Base-by-base conservation (phyloP, 2,888 invertebrate species). In the Tetragonula carbonaria region DNA sequence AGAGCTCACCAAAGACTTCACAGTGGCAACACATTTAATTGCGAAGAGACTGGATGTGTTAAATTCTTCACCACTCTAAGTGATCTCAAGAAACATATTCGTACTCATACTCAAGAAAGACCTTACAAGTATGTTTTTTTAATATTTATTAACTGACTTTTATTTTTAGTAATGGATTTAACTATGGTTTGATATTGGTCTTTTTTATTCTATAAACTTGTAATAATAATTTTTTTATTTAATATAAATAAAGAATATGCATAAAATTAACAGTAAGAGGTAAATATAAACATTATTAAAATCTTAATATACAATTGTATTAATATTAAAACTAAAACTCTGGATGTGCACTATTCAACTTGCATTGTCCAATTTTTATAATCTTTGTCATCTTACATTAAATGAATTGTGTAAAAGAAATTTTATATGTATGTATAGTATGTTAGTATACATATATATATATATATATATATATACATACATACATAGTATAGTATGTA, bases 11-110 rank as follows among this genome's bases (percentile, higher is more conserved):
- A 98, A 95, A 96, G 99, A 90, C 95, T 99, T 81, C 99, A 99
- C 95, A 98, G 97, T 93, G 99, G 99, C 16, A 97, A 98, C 94
- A 99, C 99, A 13, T 99, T 99, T 94, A 98, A 99, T 95, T 99
- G 99, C 95, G 96, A 97, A 91, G 96, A 97, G 85, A 95, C 96
- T 79, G 97, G 97, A 75, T 99, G 99, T 93, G 95, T 96, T 85
- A 99, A 99, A 94, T 98, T 97, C 95, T 99, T 99, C 94, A 99
- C 99, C 14, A 99, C 99, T 28, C 95, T 98, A 85, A 98, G 98
- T 94, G 99, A 99, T 95, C 96, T 99, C 90, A 98, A 98, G 95
- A 99, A 99, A 96, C 99, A 99, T 94, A 96, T 97, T 91, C 96
- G 98, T 82, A 98, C 98, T 45, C 99, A 99, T 93, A 98, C 98